phyloP scores from a whole-genome alignment of 2,113 vertebrate genomes.

The Todiramphus chloris region DNA sequence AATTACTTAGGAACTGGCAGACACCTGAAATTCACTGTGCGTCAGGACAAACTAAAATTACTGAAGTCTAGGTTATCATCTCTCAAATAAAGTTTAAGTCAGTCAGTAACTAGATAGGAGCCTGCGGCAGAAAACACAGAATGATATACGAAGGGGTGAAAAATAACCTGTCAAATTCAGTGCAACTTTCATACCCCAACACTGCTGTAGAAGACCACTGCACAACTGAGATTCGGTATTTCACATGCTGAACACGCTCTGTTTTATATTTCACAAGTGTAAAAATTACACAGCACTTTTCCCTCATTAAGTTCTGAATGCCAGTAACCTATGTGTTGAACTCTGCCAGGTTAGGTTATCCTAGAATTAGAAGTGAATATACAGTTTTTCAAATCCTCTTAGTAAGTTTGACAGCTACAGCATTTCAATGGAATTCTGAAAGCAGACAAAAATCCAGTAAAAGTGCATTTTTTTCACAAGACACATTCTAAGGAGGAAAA shows the following conservation, averaged over 20 bases:
- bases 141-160: background rate
- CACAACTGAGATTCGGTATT: background rate
- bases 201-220: background rate
- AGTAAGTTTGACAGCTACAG: background rate
- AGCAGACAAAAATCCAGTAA: background rate
- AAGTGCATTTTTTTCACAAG: background rate
- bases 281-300: background rate
- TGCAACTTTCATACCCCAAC: background rate
- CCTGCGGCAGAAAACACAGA: background rate
- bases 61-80: background rate
- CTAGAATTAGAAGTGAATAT: background rate
- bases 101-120: background rate
- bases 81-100: background rate
- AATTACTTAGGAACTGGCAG: background rate
- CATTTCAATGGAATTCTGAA: background rate
- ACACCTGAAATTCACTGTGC: background rate
- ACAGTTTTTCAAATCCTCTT: conserved; percentile 40
- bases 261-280: background rate
- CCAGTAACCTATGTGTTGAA: background rate
- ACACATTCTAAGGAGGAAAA: background rate
- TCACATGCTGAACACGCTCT: background rate
- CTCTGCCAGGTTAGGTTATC: background rate
- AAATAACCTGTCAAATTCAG: background rate
- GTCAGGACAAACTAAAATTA: background rate
- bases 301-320: conserved; percentile 3